Percentiles rank a stretch among this genome's conserved stretches.
Evolutionary conservation across 2,797 vertebrate species (phyloP).

Genomic region (Notolepis coatsorum): DNA sequence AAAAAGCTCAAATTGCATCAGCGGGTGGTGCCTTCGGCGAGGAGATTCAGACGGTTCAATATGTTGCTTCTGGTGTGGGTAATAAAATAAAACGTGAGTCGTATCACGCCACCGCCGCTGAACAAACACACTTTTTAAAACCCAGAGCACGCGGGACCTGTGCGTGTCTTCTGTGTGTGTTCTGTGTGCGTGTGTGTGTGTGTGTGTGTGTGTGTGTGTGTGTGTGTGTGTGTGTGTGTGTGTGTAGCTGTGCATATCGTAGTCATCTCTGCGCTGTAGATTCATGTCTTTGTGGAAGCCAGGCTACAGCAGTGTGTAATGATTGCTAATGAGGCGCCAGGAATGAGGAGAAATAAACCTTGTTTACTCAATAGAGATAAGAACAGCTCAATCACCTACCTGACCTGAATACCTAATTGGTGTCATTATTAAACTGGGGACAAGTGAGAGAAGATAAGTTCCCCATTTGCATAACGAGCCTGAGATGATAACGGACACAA

Average conservation of each 20-base stretch:
- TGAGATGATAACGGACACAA: constrained; percentile 53
- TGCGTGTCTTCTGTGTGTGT: constrained; percentile 4
- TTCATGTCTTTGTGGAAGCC: constrained; percentile 49
- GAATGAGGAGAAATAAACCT: constrained; percentile 69
- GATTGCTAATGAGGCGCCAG: constrained; percentile 73
- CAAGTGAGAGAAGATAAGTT: constrained; percentile 66
- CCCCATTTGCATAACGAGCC: constrained; percentile 61
- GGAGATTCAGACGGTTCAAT: constrained; percentile 24
- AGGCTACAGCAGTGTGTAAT: constrained; percentile 47
- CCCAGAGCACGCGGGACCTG: constrained; percentile 7
- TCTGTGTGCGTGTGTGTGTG: neutral
- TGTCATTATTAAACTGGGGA: constrained; percentile 72
- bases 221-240: neutral
- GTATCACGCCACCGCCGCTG: neutral
- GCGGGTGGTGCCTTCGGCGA: too few relatives aligned
- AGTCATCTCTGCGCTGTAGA: constrained; percentile 57
- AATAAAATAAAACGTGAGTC: constrained; percentile 7
- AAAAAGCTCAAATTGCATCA: too few relatives aligned
- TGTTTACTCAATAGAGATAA: constrained; percentile 78
- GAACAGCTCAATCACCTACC: constrained; percentile 76
- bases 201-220: neutral
- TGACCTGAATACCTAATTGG: constrained; percentile 77
- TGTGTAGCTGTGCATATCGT: constrained; percentile 16
- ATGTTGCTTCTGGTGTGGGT: constrained; percentile 7
- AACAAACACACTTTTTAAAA: constrained; percentile 35